phyloP scores from a whole-genome alignment of 2,113 vertebrate genomes.

The Solea senegalensis region DNA sequence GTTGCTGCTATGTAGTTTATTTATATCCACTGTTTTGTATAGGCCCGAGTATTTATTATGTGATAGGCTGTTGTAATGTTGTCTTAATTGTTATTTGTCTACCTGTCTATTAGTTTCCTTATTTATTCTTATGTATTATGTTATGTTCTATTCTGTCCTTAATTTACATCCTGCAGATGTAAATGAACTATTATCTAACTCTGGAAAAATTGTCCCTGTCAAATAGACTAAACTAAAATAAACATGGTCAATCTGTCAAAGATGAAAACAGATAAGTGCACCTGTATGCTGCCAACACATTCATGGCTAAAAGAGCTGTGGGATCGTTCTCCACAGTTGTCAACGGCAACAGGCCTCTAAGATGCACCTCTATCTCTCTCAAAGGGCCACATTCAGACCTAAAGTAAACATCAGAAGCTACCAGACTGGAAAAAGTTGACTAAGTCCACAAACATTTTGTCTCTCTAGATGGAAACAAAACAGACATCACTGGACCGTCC shows the following conservation, averaged over 20 bases:
- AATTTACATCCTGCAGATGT: too few relatives aligned
- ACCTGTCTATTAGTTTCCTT: too few relatives aligned
- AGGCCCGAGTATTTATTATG: too few relatives aligned
- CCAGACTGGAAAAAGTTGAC: constrained; percentile 82
- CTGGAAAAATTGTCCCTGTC: too few relatives aligned
- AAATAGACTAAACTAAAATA: not conserved
- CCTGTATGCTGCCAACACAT: constrained; percentile 62
- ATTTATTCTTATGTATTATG: too few relatives aligned
- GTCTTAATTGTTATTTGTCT: too few relatives aligned
- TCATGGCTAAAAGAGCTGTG: constrained; percentile 38
- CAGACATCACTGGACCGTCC: constrained; percentile 48
- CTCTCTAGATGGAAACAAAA: constrained; percentile 65
- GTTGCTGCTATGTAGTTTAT: too few relatives aligned
- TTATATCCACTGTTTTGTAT: too few relatives aligned
- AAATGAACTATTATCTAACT: too few relatives aligned
- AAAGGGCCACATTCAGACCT: constrained; percentile 77
- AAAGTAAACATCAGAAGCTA: constrained; percentile 79
- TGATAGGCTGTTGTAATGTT: too few relatives aligned
- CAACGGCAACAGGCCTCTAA: constrained; percentile 63
- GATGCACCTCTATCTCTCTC: constrained; percentile 57
- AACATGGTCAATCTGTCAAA: constrained; percentile 48
- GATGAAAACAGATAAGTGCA: constrained; percentile 36
- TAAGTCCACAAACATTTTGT: constrained; percentile 78
- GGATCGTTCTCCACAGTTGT: constrained; percentile 56
- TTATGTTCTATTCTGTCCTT: too few relatives aligned